These are phyloP conservation scores for Lineus longissimus DNA, from an alignment of 1,140 invertebrate genomes.

Conservation along the genomic window DNA sequence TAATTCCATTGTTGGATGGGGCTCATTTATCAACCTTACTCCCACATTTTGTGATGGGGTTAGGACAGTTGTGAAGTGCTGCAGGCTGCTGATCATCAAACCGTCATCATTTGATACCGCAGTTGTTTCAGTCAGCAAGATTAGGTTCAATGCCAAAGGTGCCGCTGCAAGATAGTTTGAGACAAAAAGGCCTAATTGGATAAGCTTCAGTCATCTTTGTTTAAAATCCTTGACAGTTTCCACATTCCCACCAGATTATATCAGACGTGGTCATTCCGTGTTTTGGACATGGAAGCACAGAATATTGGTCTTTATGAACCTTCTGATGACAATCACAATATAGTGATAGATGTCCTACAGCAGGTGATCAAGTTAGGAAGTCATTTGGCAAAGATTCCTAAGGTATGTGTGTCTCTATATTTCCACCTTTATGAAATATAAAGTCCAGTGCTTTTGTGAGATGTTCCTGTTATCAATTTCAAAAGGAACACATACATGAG, in stretches of 20 bases:
- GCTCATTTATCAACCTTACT: too few species aligned
- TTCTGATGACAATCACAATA: constrained; percentile 33
- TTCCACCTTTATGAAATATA: too few species aligned
- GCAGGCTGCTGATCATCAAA: too few species aligned
- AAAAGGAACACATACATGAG: too few species aligned
- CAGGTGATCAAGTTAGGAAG: constrained; percentile 43
- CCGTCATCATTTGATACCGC: too few species aligned
- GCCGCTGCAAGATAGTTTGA: too few species aligned
- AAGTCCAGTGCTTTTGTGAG: too few species aligned
- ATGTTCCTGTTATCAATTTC: too few species aligned
- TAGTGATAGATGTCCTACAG: constrained; percentile 37
- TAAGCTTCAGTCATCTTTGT: neutral
- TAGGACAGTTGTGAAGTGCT: too few species aligned
- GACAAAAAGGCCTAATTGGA: too few species aligned
- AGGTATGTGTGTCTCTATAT: constrained; percentile 26
- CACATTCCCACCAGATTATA: constrained; percentile 33
- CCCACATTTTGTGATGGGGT: neutral
- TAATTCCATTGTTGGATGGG: too few species aligned
- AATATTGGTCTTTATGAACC: constrained; percentile 39
- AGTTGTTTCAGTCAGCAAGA: too few species aligned
- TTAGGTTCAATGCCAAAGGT: neutral
- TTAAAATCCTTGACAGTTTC: neutral
- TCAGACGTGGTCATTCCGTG: constrained; percentile 36
- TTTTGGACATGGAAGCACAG: constrained; percentile 42
- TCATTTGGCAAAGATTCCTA: constrained; percentile 38